These are phyloP conservation scores for Lepus oiostolus DNA, from an alignment of 2,797 vertebrate genomes.

Conservation along the genomic window DNA sequence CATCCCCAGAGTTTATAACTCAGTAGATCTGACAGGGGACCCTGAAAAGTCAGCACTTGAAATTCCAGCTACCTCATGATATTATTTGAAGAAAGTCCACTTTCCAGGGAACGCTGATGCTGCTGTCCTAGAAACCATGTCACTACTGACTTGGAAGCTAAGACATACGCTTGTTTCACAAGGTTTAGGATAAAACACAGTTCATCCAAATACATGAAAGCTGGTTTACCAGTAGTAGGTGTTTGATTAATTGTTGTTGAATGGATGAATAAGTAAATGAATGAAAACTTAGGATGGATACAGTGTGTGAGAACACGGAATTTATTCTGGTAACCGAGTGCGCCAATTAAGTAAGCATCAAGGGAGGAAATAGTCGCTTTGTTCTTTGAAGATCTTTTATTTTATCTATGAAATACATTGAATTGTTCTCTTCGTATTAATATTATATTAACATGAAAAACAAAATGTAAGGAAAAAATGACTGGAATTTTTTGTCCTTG, in stretches of 20 bases:
- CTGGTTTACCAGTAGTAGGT: not conserved
- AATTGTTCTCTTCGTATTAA: no score
- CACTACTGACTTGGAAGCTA: not conserved
- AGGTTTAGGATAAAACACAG: not conserved
- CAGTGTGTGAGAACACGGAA: not conserved
- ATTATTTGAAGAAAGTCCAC: no score
- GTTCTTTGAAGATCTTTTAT: not conserved
- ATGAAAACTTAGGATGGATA: not conserved
- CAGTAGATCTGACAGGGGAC: not conserved
- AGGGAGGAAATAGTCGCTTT: not conserved
- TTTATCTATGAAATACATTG: not conserved
- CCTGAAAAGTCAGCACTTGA: not conserved
- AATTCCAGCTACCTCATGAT: no score
- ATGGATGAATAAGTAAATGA: not conserved
- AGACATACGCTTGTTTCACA: not conserved
- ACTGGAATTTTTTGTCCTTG: constrained; percentile 5
- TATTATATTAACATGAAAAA: no score
- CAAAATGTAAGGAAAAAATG: no score
- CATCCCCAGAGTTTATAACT: constrained; percentile 12
- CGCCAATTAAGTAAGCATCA: not conserved
- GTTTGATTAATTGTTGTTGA: not conserved
- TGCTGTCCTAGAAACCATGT: not conserved
- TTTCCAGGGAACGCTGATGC: not conserved
- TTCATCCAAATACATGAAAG: not conserved
- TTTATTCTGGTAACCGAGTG: not conserved